These are phyloP conservation scores for Hyperoplus immaculatus DNA, from an alignment of 2,797 vertebrate genomes.

Conservation along the genomic window DNA sequence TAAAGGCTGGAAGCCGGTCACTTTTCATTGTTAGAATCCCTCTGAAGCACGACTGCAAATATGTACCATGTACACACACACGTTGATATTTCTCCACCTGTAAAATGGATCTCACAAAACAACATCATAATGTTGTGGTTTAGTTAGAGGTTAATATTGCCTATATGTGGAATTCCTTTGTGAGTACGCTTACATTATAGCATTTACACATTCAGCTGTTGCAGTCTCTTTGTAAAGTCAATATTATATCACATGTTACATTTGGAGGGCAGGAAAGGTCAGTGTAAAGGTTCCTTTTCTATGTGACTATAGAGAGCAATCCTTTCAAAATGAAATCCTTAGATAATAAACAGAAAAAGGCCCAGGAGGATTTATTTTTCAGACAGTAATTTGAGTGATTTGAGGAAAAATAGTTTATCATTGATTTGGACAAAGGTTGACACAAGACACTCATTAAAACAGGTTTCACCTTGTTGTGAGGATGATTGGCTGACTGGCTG, in stretches of 20 bases:
- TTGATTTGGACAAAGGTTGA: slow-evolving; percentile 1
- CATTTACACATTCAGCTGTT: slow-evolving; percentile 3
- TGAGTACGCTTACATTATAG: slow-evolving; percentile 3
- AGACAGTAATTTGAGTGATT: background rate
- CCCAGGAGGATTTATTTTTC: background rate
- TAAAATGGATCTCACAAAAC: slow-evolving; percentile 7
- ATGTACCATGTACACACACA: background rate
- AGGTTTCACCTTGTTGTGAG: slow-evolving; percentile 32
- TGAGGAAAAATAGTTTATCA: background rate
- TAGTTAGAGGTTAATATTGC: slow-evolving; percentile 1
- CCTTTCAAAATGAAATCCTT: background rate
- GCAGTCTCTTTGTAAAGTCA: background rate
- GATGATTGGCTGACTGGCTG: slow-evolving; percentile 4
- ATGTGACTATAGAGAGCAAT: background rate
- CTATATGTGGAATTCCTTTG: slow-evolving; percentile 1
- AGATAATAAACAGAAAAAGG: background rate
- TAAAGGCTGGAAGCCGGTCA: too few relatives aligned
- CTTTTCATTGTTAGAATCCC: background rate
- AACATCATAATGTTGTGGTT: background rate
- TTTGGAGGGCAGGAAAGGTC: slow-evolving; percentile 12
- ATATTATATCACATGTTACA: slow-evolving; percentile 2
- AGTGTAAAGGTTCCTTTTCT: background rate
- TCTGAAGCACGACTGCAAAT: slow-evolving; percentile 1
- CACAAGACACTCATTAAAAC: slow-evolving; percentile 16
- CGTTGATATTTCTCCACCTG: background rate